phyloP scores from a whole-genome alignment of 2,797 vertebrate species.

The Enteromius radiatus region DNA sequence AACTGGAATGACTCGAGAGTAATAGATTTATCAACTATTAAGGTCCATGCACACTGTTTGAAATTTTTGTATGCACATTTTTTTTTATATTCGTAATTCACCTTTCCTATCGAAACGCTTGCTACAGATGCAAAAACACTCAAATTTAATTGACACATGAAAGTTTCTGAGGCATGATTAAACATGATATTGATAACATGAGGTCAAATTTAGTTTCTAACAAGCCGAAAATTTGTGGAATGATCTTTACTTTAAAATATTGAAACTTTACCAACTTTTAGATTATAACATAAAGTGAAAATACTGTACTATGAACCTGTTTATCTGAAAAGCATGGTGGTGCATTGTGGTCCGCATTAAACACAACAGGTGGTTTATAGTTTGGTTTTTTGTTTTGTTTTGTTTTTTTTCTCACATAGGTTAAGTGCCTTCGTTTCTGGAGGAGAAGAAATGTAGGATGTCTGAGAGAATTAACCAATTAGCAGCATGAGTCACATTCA shows the following conservation, averaged over 20 bases:
- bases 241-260: background rate
- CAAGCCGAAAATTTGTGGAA: no score
- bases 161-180: no score
- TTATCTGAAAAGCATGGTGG: background rate
- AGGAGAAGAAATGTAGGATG: slow-evolving; percentile 1
- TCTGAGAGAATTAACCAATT: slow-evolving; percentile 20
- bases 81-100: no score
- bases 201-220: no score
- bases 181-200: no score
- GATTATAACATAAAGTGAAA: background rate
- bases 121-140: no score
- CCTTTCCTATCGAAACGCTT: no score
- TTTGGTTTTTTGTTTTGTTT: background rate
- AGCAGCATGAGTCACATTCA: slow-evolving; percentile 4
- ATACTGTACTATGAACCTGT: background rate
- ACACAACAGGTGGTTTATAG: background rate
- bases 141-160: no score
- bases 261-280: background rate
- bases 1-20: background rate
- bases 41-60: no score
- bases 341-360: background rate
- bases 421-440: background rate
- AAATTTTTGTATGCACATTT: no score
- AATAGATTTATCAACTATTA: background rate
- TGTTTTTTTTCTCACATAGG: background rate